Evolutionary conservation across 2,113 vertebrate genomes (phyloP).

Genomic region (Malurus cyaneus): DNA sequence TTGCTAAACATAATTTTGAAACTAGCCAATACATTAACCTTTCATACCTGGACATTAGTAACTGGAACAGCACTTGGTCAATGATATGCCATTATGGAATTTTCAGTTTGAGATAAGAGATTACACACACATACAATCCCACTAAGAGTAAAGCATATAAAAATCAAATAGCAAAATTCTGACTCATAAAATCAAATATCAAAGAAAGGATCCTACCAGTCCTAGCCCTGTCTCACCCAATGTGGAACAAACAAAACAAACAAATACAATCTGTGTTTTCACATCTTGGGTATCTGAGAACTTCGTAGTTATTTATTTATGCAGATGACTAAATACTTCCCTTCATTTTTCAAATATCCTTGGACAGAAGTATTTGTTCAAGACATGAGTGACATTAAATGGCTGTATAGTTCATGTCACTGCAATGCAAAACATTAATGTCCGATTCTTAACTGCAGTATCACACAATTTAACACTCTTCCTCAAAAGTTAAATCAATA

Average conservation of each 20-base stretch:
- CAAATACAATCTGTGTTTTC: neutral
- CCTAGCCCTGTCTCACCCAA: neutral
- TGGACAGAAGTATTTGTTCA: neutral
- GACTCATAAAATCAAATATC: neutral
- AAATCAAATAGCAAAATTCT: neutral
- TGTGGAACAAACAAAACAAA: neutral
- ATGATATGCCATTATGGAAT: neutral
- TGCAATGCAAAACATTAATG: neutral
- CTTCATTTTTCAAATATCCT: neutral
- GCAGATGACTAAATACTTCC: neutral
- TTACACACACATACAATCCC: neutral
- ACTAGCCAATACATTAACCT: neutral
- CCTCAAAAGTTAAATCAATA: neutral
- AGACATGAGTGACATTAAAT: neutral
- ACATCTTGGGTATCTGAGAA: neutral
- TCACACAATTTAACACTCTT: neutral
- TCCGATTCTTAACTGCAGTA: neutral
- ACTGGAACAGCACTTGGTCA: neutral
- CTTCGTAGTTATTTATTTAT: neutral
- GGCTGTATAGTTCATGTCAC: neutral
- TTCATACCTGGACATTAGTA: neutral
- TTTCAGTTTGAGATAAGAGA: neutral
- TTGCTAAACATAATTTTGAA: neutral
- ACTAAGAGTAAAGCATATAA: rapidly evolving
- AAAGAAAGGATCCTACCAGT: neutral